These are phyloP conservation scores for Coranthus polyacanthus DNA, from an alignment of 2,797 vertebrate species.

Conservation along the genomic window DNA sequence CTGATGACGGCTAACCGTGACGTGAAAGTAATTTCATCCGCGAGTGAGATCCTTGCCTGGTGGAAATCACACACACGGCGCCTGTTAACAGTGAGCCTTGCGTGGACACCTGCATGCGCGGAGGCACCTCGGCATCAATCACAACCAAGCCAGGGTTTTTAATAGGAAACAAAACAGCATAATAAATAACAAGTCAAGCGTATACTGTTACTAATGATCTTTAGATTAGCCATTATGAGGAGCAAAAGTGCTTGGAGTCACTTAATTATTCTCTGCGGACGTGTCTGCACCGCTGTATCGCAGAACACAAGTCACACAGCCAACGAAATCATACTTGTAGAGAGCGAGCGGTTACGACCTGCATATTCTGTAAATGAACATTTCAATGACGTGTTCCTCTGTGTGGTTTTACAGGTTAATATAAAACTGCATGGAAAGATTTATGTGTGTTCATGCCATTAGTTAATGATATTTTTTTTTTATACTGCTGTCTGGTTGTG, in stretches of 20 bases:
- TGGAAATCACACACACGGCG: slow-evolving; percentile 42
- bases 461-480: slow-evolving; percentile 17
- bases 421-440: slow-evolving; percentile 8
- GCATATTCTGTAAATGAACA: slow-evolving; percentile 34
- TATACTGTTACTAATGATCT: slow-evolving; percentile 82
- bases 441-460: slow-evolving; percentile 29
- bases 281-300: slow-evolving; percentile 46
- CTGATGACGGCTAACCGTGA: slow-evolving; percentile 55
- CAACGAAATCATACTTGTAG: slow-evolving; percentile 42
- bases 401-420: slow-evolving; percentile 32
- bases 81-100: slow-evolving; percentile 36
- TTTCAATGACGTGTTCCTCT: slow-evolving; percentile 31
- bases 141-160: slow-evolving; percentile 62
- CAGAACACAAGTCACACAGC: slow-evolving; percentile 43
- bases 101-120: slow-evolving; percentile 49
- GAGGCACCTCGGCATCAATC: slow-evolving; percentile 71
- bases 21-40: slow-evolving; percentile 71
- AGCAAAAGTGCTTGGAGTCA: slow-evolving; percentile 78
- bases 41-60: slow-evolving; percentile 59
- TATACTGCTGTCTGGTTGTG: not conserved
- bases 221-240: slow-evolving; percentile 82
- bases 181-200: slow-evolving; percentile 80
- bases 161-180: slow-evolving; percentile 77
- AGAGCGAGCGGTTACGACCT: slow-evolving; percentile 23
- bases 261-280: slow-evolving; percentile 81